phyloP scores from a whole-genome alignment of 2,888 invertebrate species.

The Scaptomyza cyrtandrae region DNA sequence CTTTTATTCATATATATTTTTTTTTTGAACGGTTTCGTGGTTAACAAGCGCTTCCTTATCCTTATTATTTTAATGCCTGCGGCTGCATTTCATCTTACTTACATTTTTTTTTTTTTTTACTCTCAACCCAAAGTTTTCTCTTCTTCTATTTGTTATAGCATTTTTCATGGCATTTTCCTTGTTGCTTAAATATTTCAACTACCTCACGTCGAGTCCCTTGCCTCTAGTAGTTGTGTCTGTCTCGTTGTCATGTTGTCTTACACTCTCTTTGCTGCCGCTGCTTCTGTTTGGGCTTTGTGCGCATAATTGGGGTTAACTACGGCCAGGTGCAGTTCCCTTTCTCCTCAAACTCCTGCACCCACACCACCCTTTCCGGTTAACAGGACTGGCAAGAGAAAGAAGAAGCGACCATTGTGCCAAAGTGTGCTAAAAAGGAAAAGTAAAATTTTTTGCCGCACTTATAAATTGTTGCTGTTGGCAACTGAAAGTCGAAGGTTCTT shows the following conservation, averaged over 20 bases:
- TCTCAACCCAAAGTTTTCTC: conserved; percentile 11
- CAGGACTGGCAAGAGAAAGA: neutral
- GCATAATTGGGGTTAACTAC: conserved; percentile 81
- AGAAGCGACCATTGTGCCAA: conserved; percentile 57
- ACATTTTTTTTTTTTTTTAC: conserved; percentile 36
- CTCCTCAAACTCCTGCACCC: conserved; percentile 16
- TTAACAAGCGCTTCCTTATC: conserved; percentile 81
- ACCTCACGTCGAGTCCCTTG: conserved; percentile 31
- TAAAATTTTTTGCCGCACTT: conserved; percentile 66
- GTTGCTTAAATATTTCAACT: conserved; percentile 75
- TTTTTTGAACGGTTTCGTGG: conserved; percentile 77
- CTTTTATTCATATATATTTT: conserved; percentile 56
- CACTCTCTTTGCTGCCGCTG: conserved; percentile 14
- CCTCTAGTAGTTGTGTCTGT: conserved; percentile 46
- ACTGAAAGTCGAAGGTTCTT: conserved; percentile 35
- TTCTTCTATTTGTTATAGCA: conserved; percentile 30
- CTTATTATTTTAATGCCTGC: conserved; percentile 82
- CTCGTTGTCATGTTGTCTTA: conserved; percentile 8
- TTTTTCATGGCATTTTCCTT: conserved; percentile 52
- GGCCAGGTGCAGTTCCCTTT: conserved; percentile 48
- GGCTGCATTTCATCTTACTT: conserved; percentile 80
- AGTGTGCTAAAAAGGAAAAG: conserved; percentile 79
- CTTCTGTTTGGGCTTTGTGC: conserved; percentile 54
- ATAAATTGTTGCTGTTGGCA: conserved; percentile 58
- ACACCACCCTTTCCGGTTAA: conserved; percentile 31